Evolutionary conservation across 2,113 vertebrate species (phyloP).

Genomic region (Lichenostomus cassidix): DNA sequence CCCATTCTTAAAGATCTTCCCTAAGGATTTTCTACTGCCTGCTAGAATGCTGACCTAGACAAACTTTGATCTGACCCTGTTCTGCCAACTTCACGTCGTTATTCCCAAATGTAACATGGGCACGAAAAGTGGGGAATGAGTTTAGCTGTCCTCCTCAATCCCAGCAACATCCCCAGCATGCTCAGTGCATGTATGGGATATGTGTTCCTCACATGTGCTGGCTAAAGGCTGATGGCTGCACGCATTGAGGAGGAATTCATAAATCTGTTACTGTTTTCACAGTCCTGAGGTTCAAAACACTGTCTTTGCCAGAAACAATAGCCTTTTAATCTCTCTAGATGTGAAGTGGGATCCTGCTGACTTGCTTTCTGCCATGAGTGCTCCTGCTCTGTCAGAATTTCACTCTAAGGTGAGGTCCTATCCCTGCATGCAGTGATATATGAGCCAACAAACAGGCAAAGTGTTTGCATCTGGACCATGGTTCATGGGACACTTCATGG

Average conservation of each 20-base stretch:
- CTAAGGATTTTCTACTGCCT: background rate
- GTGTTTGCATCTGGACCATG: background rate
- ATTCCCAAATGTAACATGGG: background rate
- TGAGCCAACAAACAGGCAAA: background rate
- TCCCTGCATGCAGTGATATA: background rate
- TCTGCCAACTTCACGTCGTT: background rate
- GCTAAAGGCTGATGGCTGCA: background rate
- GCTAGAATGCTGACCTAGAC: background rate
- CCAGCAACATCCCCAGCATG: background rate
- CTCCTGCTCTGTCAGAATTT: background rate
- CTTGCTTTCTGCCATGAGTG: background rate
- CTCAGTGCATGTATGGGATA: background rate
- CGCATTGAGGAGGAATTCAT: background rate
- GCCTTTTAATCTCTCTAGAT: background rate
- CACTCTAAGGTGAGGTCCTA: background rate
- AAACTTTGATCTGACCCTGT: background rate
- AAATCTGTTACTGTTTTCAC: slow-evolving; percentile 12
- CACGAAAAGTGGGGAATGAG: background rate
- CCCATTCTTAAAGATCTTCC: background rate
- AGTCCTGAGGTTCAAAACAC: background rate
- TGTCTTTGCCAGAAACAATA: slow-evolving; percentile 21
- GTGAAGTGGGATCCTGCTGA: background rate
- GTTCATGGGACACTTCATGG: background rate
- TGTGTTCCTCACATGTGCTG: background rate
- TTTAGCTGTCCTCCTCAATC: background rate